A percentile compares a stretch with the other conserved stretches of the same genome.
Conservation (phyloP, 2,113 vertebrate genomes). For the Dasypus novemcinctus region DNA sequence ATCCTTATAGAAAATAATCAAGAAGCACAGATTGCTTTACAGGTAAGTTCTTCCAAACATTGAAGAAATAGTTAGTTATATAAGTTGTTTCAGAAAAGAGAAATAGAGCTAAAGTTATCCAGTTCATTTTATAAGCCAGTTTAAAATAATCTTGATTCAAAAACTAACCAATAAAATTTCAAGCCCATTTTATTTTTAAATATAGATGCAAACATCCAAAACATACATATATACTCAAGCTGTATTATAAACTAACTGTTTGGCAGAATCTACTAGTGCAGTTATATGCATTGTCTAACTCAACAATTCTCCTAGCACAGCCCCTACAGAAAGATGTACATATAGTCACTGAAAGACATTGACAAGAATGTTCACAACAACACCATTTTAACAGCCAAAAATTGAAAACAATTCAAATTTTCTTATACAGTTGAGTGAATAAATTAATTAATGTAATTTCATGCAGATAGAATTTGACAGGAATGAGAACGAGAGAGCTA, state of each 20-base stretch:
- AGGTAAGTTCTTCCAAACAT: not conserved
- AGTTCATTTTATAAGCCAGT: not conserved
- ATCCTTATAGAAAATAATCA: not conserved
- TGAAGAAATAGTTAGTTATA: not conserved
- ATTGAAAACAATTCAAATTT: not conserved
- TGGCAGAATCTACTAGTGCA: not conserved
- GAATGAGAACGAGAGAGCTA: not conserved
- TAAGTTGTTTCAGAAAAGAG: not conserved
- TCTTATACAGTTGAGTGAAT: not conserved
- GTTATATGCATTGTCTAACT: not conserved
- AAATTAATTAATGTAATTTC: not conserved
- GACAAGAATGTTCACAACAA: not conserved
- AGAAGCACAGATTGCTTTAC: not conserved
- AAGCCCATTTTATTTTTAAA: not conserved
- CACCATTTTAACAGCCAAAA: not conserved
- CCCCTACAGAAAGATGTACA: not conserved
- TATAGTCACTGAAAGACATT: not conserved
- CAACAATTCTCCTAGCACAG: not conserved
- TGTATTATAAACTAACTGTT: not conserved
- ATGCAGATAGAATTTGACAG: not conserved
- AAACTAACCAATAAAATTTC: not conserved
- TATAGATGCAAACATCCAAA: not conserved
- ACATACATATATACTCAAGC: too few species aligned
- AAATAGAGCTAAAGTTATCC: not conserved
- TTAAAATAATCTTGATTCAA: not conserved